A percentile compares a stretch with the other conserved stretches of the same genome.
Conservation (phyloP, 1,140 invertebrate species). For the Zelostemma sp. region DNA sequence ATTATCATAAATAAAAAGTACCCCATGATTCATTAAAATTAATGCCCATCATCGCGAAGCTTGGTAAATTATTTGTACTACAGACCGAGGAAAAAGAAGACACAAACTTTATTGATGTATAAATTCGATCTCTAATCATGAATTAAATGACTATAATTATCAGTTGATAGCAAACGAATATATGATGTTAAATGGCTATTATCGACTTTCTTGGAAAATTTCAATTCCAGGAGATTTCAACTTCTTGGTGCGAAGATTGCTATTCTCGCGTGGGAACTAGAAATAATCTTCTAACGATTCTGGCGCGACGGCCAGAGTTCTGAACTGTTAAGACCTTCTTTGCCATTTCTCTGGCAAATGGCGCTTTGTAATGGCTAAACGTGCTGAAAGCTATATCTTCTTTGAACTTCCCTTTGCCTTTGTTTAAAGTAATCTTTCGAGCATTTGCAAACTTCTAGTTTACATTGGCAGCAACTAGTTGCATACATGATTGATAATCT, state of each 20-base stretch:
- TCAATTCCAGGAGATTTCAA: conserved; percentile 35
- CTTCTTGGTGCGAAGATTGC: conserved; percentile 19
- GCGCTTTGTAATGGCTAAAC: conserved; percentile 42
- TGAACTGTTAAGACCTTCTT: conserved; percentile 55
- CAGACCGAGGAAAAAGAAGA: too few relatives aligned
- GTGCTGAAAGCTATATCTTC: conserved; percentile 33
- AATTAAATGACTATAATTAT: conserved; percentile 5
- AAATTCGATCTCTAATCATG: too few relatives aligned
- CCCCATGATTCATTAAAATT: too few relatives aligned
- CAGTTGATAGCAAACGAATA: conserved; percentile 7
- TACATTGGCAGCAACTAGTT: conserved; percentile 32
- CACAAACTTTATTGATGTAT: too few relatives aligned
- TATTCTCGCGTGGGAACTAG: conserved; percentile 24
- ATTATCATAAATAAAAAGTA: too few relatives aligned
- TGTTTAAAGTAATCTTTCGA: conserved; percentile 51
- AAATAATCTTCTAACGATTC: conserved; percentile 50
- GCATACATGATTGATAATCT: background rate
- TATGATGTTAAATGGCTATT: conserved; percentile 14
- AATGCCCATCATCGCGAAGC: too few relatives aligned
- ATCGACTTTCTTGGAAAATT: conserved; percentile 29
- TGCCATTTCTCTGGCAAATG: conserved; percentile 30
- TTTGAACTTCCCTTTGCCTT: conserved; percentile 40
- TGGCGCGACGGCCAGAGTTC: conserved; percentile 46
- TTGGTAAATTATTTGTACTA: too few relatives aligned
- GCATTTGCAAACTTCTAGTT: conserved; percentile 31